Percentiles rank a stretch among this genome's conserved stretches.
phyloP scores from a whole-genome alignment of 2,797 vertebrate species.

The Holocentrus rufus region DNA sequence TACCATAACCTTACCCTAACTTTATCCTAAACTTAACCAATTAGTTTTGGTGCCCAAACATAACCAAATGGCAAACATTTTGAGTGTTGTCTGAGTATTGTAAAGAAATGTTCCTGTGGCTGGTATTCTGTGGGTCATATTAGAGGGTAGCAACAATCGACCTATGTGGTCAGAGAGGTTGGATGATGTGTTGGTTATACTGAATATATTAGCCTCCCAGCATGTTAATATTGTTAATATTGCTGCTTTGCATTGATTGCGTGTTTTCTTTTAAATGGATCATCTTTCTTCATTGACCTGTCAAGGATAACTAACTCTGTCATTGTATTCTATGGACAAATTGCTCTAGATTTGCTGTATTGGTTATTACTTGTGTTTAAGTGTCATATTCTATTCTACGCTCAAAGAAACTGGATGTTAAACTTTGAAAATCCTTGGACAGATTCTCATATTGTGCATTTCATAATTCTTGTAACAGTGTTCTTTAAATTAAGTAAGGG shows the following conservation, averaged over 20 bases:
- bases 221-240: slow-evolving; percentile 1
- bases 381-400: slow-evolving; percentile 43
- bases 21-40: too few relatives aligned
- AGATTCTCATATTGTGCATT: slow-evolving; percentile 54
- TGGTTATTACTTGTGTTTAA: slow-evolving; percentile 54
- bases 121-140: too few relatives aligned
- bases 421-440: slow-evolving; percentile 53
- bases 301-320: slow-evolving; percentile 45
- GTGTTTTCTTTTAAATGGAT: slow-evolving; percentile 37
- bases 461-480: slow-evolving; percentile 51
- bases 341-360: slow-evolving; percentile 49
- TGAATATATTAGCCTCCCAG: slow-evolving; percentile 22
- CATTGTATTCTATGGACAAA: slow-evolving; percentile 14
- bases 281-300: slow-evolving; percentile 30
- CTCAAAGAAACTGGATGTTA: slow-evolving; percentile 56
- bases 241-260: slow-evolving; percentile 21
- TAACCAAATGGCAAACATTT: too few relatives aligned
- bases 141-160: too few relatives aligned
- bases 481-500: slow-evolving; percentile 59
- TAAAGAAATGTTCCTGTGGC: too few relatives aligned
- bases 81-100: too few relatives aligned
- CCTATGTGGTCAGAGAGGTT: too few relatives aligned
- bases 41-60: too few relatives aligned
- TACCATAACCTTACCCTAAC: too few relatives aligned
- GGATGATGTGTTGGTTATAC: too few relatives aligned